These are phyloP conservation scores for Cecidostiba fungosa DNA, from an alignment of 2,888 invertebrate species.

Conservation along the genomic window DNA sequence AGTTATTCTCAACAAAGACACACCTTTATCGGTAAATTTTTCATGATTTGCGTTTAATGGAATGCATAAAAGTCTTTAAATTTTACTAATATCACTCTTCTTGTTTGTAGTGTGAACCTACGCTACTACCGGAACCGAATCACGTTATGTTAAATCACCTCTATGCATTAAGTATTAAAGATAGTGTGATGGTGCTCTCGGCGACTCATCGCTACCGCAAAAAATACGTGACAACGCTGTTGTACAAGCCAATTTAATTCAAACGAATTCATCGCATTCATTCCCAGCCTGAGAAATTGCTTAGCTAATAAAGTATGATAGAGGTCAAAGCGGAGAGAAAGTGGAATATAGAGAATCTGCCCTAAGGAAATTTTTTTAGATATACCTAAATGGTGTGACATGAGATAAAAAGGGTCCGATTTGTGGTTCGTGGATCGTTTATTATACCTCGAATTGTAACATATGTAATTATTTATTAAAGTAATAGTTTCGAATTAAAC, in stretches of 20 bases:
- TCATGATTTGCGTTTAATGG: neutral
- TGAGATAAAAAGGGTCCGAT: constrained; percentile 44
- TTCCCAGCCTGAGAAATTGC: constrained; percentile 46
- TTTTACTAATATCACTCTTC: neutral
- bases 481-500: constrained; percentile 54
- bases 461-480: constrained; percentile 65
- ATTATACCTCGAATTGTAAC: constrained; percentile 63
- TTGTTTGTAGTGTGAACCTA: constrained; percentile 95
- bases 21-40: constrained; percentile 92
- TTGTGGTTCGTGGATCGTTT: constrained; percentile 61
- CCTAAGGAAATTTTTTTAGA: constrained; percentile 58
- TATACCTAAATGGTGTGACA: constrained; percentile 54
- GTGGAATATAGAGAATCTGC: constrained; percentile 55
- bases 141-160: constrained; percentile 99
- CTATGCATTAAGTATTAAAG: constrained; percentile 99
- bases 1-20: constrained; percentile 99
- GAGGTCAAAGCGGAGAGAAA: constrained; percentile 47
- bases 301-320: constrained; percentile 57
- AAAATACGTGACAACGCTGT: constrained; percentile 99
- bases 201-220: constrained; percentile 99
- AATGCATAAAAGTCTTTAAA: too few species aligned
- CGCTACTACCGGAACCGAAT: constrained; percentile 99
- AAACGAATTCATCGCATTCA: constrained; percentile 50
- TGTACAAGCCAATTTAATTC: constrained; percentile 97
- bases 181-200: constrained; percentile 99